Evolutionary conservation across 2,113 vertebrate genomes (phyloP).

Genomic region (Hyperopisus bebe): DNA sequence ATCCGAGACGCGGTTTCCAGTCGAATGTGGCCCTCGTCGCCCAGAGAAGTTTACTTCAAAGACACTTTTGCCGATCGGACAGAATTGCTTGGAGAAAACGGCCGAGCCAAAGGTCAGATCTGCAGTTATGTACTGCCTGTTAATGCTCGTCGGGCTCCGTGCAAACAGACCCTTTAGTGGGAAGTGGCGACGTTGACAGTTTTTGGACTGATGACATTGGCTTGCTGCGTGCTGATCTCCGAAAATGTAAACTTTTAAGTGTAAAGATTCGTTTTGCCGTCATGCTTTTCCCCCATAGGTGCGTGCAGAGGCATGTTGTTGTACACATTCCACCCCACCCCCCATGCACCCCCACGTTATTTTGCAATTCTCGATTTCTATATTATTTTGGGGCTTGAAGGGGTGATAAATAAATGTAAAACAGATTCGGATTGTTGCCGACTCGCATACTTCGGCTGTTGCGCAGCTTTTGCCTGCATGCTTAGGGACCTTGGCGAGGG

Average conservation of each 20-base stretch:
- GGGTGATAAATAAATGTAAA: not conserved
- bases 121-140: too few relatives aligned
- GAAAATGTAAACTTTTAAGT: not conserved
- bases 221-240: not conserved
- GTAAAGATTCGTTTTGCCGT: not conserved
- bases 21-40: slow-evolving; percentile 48
- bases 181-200: not conserved
- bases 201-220: not conserved
- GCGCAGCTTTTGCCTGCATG: not conserved
- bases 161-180: not conserved
- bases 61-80: slow-evolving; percentile 11
- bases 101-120: slow-evolving; percentile 12
- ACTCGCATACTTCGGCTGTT: not conserved
- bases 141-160: not conserved
- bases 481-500: not conserved
- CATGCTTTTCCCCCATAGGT: not conserved
- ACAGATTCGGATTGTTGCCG: not conserved
- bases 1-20: slow-evolving; percentile 54
- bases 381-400: not conserved
- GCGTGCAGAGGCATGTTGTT: not conserved
- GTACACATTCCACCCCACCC: not conserved
- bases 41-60: slow-evolving; percentile 35
- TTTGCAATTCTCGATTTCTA: not conserved
- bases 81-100: not conserved
- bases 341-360: not conserved